Conservation (phyloP, 1,140 invertebrate species). For the Drosophila parabipectinata region DNA sequence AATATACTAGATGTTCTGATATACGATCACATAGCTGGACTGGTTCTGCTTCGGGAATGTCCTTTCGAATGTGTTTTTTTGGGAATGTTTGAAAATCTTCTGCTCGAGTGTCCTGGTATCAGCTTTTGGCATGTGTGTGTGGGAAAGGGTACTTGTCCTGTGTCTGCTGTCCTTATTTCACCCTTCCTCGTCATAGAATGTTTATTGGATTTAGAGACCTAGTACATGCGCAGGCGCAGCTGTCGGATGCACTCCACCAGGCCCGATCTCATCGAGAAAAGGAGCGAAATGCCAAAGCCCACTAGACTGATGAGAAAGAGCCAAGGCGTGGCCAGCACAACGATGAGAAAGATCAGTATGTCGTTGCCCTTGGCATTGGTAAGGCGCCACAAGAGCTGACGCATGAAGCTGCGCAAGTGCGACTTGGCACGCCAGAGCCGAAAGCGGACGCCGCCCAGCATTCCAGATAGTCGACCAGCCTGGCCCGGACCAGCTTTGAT, state of each 20-base stretch:
- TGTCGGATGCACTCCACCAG: conserved; percentile 6
- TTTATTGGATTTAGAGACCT: background rate
- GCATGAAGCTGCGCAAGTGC: conserved; percentile 48
- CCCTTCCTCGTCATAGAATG: background rate
- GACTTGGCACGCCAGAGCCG: conserved; percentile 42
- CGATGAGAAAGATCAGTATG: conserved; percentile 44
- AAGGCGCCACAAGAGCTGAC: conserved; percentile 61
- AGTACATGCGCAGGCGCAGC: conserved; percentile 23
- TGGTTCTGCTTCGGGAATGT: conserved; percentile 14
- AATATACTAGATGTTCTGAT: conserved; percentile 5
- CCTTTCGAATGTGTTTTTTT: background rate
- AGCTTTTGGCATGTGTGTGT: background rate
- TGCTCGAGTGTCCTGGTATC: no score
- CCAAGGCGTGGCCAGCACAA: conserved; percentile 59
- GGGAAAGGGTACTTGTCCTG: background rate
- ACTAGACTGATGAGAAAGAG: conserved; percentile 53
- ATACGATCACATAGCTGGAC: background rate
- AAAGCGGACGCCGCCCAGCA: conserved; percentile 16
- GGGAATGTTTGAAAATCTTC: no score
- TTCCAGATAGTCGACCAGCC: background rate
- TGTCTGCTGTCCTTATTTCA: background rate
- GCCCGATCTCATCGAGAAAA: conserved; percentile 13
- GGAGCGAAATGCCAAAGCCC: conserved; percentile 41
- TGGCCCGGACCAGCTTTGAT: background rate
- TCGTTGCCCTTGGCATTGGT: conserved; percentile 60